These are phyloP conservation scores for Oophaga pumilio DNA, from an alignment of 2,113 vertebrate species.

Conservation along the genomic window DNA sequence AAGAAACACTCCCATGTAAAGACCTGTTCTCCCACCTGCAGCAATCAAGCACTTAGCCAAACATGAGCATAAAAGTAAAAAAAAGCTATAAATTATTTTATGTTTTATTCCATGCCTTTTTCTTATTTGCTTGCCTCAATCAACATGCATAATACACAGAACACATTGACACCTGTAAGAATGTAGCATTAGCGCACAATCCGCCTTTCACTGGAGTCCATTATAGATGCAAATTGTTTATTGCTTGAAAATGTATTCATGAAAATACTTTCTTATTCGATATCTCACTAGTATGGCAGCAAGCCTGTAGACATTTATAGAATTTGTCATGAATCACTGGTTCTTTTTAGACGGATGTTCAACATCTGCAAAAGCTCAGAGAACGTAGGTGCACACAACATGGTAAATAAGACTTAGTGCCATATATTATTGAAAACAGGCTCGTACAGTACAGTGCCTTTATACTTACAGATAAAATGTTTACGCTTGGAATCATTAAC, in stretches of 20 bases:
- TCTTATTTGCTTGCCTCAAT: conserved; percentile 63
- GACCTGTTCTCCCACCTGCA: conserved; percentile 58
- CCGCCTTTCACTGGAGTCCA: conserved; percentile 55
- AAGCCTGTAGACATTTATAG: conserved; percentile 55
- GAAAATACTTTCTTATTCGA: conserved; percentile 63
- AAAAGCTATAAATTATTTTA: conserved; percentile 58
- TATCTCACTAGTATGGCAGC: conserved; percentile 41
- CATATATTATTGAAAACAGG: conserved; percentile 13
- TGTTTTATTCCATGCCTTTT: conserved; percentile 50
- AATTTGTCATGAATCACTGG: conserved; percentile 63
- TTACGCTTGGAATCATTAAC: not conserved
- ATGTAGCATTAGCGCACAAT: conserved; percentile 52
- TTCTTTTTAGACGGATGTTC: conserved; percentile 60
- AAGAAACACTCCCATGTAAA: conserved; percentile 31
- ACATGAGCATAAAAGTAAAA: conserved; percentile 59
- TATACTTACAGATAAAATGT: conserved; percentile 4
- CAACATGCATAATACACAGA: conserved; percentile 63
- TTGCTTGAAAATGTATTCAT: conserved; percentile 59
- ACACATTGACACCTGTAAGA: conserved; percentile 64
- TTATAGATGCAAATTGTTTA: conserved; percentile 63
- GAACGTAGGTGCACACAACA: conserved; percentile 16
- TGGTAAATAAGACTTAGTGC: conserved; percentile 22
- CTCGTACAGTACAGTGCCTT: not conserved
- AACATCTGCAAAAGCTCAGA: conserved; percentile 49
- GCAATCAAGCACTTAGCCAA: conserved; percentile 46